Base-by-base conservation (phyloP, 1,140 invertebrate genomes). In the Rhopalosiphum padi region DNA sequence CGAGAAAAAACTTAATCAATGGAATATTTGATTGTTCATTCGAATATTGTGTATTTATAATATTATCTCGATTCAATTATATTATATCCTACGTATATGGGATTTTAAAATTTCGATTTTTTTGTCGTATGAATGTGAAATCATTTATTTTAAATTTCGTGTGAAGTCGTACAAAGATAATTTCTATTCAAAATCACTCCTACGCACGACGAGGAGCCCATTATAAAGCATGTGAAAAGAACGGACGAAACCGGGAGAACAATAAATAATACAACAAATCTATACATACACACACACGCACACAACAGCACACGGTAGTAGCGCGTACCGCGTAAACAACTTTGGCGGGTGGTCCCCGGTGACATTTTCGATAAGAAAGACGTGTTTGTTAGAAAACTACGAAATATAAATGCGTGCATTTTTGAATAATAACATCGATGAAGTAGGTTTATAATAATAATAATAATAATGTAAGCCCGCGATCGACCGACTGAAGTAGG, bases 281-380 rank as follows among this genome's bases (percentile, higher is more conserved):
- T 48, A 21, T 51, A 53, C 21, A 48, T n/a, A 22, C 35, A 48
- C 86, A 87, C 43, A 86, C 37, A 41, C 83, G 25, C 68, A n/a
- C 9, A 46, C 46, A 46, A 23, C 53, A 55, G n/a, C 77, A 30
- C 41, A 41, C 25, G 60, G n/a, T 77, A 77, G 60, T n/a, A 77
- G 8, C 2, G 37, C 9, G 83, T 2, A 41, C 21, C 35, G 2
- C 82, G 82, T 83, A 41, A 83, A 83, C 22, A 41, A 83, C 37
- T 25, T 15, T 21, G n/a, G 53, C 37, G 37, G 35, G 35, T 23
- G 46, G 86, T 35, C 43, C 25, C 51, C 11, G 25, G 35, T 55
- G 88, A 89, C 88, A 55, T 89, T 89, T 89, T 55, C 88, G 88
- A 89, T 55, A 89, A 55, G 88, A 55, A 53, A 53, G 37, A 37